Base-by-base conservation (phyloP, 2,888 invertebrate species). In the Pheosia gnoma region DNA sequence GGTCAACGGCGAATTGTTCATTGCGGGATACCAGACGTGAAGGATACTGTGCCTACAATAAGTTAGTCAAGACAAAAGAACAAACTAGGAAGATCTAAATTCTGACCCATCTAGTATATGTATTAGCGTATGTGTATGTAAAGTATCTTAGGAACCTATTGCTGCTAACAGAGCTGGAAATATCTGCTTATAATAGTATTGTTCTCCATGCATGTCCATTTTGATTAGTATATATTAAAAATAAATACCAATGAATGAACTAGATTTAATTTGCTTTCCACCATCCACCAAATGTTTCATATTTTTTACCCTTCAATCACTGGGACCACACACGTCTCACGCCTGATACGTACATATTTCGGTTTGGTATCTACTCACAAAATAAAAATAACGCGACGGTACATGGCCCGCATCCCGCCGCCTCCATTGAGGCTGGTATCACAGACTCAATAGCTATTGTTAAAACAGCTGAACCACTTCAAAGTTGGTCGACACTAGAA, bases 371-470 rank as follows among this genome's bases (percentile, higher is more conserved):
- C 11, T 25, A 25, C 25, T 25, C 54, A 51, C 56, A n/a, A 54
- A 67, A 59, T 56, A 61, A 53, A 58, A 59, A 56, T 59, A 41
- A 25, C 36, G 38, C 36, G 37, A 9, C n/a, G 25, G 25, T 25
- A 25, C 39, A 37, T 13, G 51, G 51, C 51, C 25, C 51, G 51
- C 51, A 37, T 37, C 53, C 37, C 51, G 25, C 25, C 10, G 37
- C 13, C 36, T 60, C 43, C 51, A 61, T 69, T 63, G 56, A 62
- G 59, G 52, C 64, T 59, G 62, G 67, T 69, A 65, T 62, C 61
- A 36, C 57, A 64, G 59, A 66, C 61, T 74, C 71, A 70, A 80
- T 75, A 61, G 70, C 66, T 13, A 69, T 76, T 80, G 72, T 79
- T 41, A 56, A 25, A 62, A 57, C 59, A 65, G 66, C 67, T 60